Conservation (phyloP, 2,888 invertebrate species). For the Drosophila longiperda region DNA sequence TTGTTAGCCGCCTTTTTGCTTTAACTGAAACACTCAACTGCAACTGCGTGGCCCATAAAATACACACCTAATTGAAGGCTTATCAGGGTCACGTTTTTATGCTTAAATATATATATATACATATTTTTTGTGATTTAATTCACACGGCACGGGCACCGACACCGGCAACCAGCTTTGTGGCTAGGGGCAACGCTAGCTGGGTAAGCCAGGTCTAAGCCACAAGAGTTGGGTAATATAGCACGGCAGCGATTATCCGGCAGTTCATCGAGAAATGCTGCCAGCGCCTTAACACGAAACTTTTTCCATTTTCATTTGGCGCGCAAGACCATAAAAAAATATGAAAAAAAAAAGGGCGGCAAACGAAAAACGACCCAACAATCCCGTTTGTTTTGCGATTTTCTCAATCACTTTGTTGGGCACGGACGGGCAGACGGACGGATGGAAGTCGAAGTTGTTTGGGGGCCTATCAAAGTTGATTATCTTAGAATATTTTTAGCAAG, state of each 20-base stretch:
- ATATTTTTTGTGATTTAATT: constrained; percentile 3
- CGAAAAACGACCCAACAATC: constrained; percentile 10
- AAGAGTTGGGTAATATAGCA: constrained; percentile 45
- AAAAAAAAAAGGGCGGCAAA: constrained; percentile 25
- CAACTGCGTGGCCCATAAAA: constrained; percentile 16
- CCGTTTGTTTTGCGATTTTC: constrained; percentile 54
- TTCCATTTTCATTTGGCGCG: constrained; percentile 60
- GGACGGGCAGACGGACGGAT: background rate
- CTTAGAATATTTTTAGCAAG: constrained; percentile 68
- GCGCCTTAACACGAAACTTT: constrained; percentile 68
- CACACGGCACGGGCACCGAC: background rate
- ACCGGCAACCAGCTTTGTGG: constrained; percentile 11
- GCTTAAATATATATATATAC: constrained; percentile 10
- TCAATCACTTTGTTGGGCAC: constrained; percentile 53
- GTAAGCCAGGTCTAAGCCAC: constrained; percentile 55
- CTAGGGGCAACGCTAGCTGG: constrained; percentile 16
- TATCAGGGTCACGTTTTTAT: constrained; percentile 37
- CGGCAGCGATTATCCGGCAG: constrained; percentile 66
- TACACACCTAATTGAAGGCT: constrained; percentile 51
- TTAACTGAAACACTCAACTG: background rate
- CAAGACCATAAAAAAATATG: constrained; percentile 58
- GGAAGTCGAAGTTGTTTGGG: constrained; percentile 9
- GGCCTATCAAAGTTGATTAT: constrained; percentile 77
- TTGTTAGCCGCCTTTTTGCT: background rate
- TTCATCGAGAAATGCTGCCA: constrained; percentile 60